Percentiles rank a stretch among this genome's conserved stretches.
phyloP scores from a whole-genome alignment of 2,797 vertebrate species.

The Garrulus glandarius region DNA sequence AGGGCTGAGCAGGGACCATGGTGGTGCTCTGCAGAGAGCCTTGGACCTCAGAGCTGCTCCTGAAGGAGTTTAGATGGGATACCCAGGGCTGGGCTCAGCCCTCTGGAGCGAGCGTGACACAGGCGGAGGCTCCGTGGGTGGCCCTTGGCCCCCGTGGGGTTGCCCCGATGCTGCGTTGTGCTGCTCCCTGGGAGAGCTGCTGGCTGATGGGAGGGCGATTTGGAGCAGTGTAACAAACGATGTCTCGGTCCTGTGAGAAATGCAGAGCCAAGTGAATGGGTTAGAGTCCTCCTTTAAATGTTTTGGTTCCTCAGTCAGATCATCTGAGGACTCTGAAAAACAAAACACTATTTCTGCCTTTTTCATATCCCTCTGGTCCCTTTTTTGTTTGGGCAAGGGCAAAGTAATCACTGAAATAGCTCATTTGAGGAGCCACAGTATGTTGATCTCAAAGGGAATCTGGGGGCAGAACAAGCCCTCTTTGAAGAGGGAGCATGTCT shows the following conservation, averaged over 20 bases:
- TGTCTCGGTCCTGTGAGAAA: background rate
- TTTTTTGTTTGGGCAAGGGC: background rate
- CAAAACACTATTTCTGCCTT: rapidly evolving
- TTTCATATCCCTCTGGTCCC: background rate
- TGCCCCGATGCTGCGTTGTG: rapidly evolving
- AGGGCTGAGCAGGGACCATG: background rate
- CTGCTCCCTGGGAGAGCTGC: rapidly evolving
- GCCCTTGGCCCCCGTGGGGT: background rate
- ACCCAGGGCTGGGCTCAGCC: background rate
- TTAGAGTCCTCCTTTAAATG: background rate
- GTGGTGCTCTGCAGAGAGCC: background rate
- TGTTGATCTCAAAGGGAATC: background rate
- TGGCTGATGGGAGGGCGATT: background rate
- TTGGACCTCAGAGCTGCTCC: background rate
- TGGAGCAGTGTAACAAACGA: rapidly evolving
- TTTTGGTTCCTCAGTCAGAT: background rate
- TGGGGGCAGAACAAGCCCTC: background rate
- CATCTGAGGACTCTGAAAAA: background rate
- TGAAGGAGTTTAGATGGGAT: background rate
- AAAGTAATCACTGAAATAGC: background rate
- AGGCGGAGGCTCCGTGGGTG: background rate
- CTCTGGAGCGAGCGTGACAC: rapidly evolving
- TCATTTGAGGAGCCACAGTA: background rate
- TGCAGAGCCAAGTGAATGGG: rapidly evolving
- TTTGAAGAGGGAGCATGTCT: rapidly evolving